A percentile compares a stretch with the other conserved stretches of the same genome.
These are phyloP conservation scores for Branchellion lobata DNA, from an alignment of 2,888 invertebrate genomes.

Conservation along the genomic window DNA sequence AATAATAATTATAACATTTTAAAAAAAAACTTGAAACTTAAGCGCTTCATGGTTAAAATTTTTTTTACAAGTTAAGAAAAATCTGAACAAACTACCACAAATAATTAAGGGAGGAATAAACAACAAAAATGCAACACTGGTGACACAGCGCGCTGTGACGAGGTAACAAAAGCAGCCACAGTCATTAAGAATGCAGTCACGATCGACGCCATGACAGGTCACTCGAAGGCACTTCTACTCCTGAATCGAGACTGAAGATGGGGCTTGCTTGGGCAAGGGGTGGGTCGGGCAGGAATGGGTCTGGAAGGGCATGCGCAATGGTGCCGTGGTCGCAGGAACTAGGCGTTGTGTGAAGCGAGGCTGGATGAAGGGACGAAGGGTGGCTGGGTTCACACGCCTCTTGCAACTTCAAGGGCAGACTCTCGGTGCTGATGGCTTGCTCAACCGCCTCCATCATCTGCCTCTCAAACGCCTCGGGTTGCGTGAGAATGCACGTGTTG, in stretches of 20 bases:
- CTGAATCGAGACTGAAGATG: neutral
- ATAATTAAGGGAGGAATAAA: no score
- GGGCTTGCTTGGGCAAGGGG: neutral
- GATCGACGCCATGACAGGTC: neutral
- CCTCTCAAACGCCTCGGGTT: conserved; percentile 8
- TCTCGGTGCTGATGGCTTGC: neutral
- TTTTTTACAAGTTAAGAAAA: no score
- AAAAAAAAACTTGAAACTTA: no score
- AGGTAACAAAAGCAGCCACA: no score
- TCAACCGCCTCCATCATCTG: neutral
- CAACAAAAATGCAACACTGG: no score
- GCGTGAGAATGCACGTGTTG: conserved; percentile 17
- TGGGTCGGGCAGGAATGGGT: neutral
- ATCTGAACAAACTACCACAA: no score
- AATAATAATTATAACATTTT: no score
- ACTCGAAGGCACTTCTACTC: neutral
- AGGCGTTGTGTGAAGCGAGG: no score
- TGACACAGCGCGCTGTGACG: no score
- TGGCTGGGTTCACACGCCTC: neutral
- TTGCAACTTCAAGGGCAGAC: neutral
- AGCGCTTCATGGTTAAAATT: no score
- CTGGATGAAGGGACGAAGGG: neutral
- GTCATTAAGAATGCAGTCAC: no score
- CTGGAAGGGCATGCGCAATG: neutral
- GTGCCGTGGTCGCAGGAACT: neutral